Conservation (phyloP, 2,888 invertebrate genomes). For the Ornithoptera priamus region DNA sequence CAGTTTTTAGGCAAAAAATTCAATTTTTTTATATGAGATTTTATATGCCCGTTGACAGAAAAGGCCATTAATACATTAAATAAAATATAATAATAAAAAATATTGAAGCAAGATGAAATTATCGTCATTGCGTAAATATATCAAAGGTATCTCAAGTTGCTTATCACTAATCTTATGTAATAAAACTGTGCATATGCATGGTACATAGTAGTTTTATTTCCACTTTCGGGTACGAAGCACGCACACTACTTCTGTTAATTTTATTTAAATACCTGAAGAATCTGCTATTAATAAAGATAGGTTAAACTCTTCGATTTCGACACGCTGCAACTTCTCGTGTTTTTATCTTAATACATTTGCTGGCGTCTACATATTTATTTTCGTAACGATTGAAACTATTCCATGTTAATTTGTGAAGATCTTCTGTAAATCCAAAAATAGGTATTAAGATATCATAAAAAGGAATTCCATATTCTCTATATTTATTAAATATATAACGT, state of each 20-base stretch:
- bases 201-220: neutral
- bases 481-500: too few species aligned
- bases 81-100: too few species aligned
- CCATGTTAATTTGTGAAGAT: slow-evolving; percentile 12
- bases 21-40: too few species aligned
- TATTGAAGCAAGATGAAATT: too few species aligned
- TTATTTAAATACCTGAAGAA: slow-evolving; percentile 20
- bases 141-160: neutral
- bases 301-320: slow-evolving; percentile 22
- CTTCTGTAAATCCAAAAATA: neutral
- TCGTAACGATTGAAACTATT: slow-evolving; percentile 12
- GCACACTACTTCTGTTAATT: neutral
- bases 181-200: neutral
- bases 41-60: too few species aligned
- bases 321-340: slow-evolving; percentile 15
- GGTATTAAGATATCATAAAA: too few species aligned
- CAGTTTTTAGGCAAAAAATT: too few species aligned
- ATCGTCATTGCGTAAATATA: too few species aligned
- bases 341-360: slow-evolving; percentile 27
- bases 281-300: slow-evolving; percentile 26
- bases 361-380: slow-evolving; percentile 22
- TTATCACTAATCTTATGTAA: neutral
- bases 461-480: too few species aligned
- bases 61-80: too few species aligned
- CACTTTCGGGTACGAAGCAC: neutral